Base-by-base conservation (phyloP, 92 coral and sea anemone genomes). In the Epizoanthus illoricatus region DNA sequence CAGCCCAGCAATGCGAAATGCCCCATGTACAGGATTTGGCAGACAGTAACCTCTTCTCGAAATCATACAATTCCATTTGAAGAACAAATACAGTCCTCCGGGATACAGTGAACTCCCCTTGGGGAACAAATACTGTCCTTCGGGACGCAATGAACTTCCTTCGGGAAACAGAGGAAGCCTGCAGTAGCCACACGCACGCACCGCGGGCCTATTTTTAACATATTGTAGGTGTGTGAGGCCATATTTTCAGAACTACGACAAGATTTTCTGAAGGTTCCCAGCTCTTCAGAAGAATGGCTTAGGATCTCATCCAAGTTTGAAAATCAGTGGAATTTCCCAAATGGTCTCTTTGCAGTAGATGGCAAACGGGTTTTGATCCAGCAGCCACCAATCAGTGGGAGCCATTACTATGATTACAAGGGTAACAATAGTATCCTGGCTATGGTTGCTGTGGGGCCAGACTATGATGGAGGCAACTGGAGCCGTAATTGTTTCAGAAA, bases 371-470 rank as follows among this genome's bases (percentile, higher is more conserved):
- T 87, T 9, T 20, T 69, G 1, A 87, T 87, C n/a, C 87, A 87
- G 60, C 90, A 87, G 74, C 87, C 90, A 70, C 79, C 86, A 21
- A 87, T 81, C 74, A 81, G 84, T 64, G 90, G 87, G 24, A 81
- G 83, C 23, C 84, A 86, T 41, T 85, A 40, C 24, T 69, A 68
- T 64, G 84, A 85, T n/a, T 85, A 85, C 65, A 78, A 85, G 66
- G 88, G 88, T 19, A 28, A 83, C 61, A 83, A 72, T 80, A 74
- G 83, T 63, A 84, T 84, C 39, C 74, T 84, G 61, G 83, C 83
- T 16, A 84, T 74, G 67, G 87, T 74, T 39, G 66, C 66, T 24
- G 87, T 84, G 40, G 87, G 83, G 62, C 72, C 79, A 42, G 59
- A 59, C 5, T 59, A 6, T 13, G 83, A 16, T 70, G 82, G 19